A percentile compares a stretch with the other conserved stretches of the same genome.
Conservation (phyloP, 2,113 vertebrate genomes). For the Pipra filicauda region DNA sequence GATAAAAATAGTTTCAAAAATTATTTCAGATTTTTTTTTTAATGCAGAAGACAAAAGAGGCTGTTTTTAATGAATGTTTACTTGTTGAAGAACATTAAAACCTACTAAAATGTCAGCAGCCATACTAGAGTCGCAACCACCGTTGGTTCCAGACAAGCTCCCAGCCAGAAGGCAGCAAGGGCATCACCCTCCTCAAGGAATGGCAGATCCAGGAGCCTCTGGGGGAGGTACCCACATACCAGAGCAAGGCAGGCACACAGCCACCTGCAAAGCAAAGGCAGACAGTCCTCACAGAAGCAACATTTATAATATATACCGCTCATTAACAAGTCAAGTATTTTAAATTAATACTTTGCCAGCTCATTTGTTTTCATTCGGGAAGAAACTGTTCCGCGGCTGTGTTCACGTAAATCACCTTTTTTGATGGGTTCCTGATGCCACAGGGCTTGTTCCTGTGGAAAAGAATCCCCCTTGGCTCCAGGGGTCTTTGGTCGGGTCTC, state of each 20-base stretch:
- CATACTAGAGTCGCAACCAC: accelerated
- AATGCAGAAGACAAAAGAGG: neutral
- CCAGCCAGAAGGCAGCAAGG: neutral
- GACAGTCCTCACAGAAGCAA: neutral
- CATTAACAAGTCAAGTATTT: conserved; percentile 47
- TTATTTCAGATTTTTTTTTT: neutral
- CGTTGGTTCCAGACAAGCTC: neutral
- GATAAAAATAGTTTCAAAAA: neutral
- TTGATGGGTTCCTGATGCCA: conserved; percentile 30
- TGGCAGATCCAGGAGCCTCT: accelerated
- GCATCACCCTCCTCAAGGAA: accelerated
- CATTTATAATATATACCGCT: neutral
- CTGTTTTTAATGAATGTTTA: neutral
- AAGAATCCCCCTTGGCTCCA: neutral
- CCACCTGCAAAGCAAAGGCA: conserved; percentile 7
- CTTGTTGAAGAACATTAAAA: neutral
- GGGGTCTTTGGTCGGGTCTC: neutral
- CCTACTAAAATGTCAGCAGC: neutral
- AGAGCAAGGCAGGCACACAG: neutral
- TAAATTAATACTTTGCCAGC: conserved; percentile 48
- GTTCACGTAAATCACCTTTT: conserved; percentile 11
- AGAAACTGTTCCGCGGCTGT: neutral
- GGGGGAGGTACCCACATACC: neutral
- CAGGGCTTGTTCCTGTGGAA: conserved; percentile 3
- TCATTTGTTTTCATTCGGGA: conserved; percentile 38